Base-by-base conservation (phyloP, 2,888 invertebrate species). In the Spilarctia lutea region DNA sequence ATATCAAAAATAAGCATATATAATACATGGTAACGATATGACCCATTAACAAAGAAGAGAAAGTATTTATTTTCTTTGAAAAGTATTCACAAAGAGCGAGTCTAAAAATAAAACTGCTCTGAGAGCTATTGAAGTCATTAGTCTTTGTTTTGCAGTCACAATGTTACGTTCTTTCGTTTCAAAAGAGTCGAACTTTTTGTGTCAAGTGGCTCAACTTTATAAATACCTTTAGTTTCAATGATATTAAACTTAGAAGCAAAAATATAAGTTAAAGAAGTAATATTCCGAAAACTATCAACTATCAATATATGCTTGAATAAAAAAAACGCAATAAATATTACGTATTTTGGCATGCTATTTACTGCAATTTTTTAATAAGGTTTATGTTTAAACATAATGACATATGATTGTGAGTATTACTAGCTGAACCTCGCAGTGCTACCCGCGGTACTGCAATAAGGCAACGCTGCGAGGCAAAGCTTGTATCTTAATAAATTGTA, bases 61-160 rank as follows among this genome's bases (percentile, higher is more conserved):
- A 30, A 63, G 8, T 30, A 30, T 30, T 63, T 30, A 30, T 30
- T 75, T 72, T 63, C 33, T 75, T 71, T 30, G 60, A 69, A 48
- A 74, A 66, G 27, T 24, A 39, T 73, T 45, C 67, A 42, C 72
- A 60, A 76, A 75, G 52, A 56, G 18, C 33, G 45, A 52, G 45
- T 68, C 65, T 78, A 74, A 79, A 81, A 77, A 77, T 77, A 81
- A 69, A 75, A 65, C 68, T 67, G 63, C 39, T 60, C 69, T 67
- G 66, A 48, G 39, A 24, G 56, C 8, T 56, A 73, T 60, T 45
- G 11, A 16, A 78, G 71, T 80, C 76, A 75, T 81, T 81, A 81
- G 79, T 79, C 69, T 81, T 76, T 81, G 81, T 77, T 74, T 18
- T 30, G 30, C 10, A 35, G 30, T 48, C 30, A 18, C 68, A 60